Evolutionary conservation across 1,140 invertebrate genomes (phyloP), one percentile per base, ranked within the genome.

Genomic region (Oryctes rhinoceros): DNA sequence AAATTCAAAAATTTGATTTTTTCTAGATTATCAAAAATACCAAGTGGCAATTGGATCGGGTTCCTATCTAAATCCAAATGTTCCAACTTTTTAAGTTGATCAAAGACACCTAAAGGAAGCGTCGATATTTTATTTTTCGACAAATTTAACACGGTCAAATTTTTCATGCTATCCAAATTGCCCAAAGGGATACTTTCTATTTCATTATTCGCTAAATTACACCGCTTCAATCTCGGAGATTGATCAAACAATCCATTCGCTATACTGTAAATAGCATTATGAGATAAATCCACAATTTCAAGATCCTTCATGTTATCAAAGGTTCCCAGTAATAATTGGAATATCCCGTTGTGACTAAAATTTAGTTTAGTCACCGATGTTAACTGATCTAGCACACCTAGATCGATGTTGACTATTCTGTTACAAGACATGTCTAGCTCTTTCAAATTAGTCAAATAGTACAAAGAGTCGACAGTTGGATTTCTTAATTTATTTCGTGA

Each of bases 51-150:
- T 7, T 49, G 15, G 18, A 78, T n/a, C 2, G 37, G 20, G 30
- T 78, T 78, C 4, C 47, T 20, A 37, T 44, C 48, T 59, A 78
- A 78, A 78, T 59, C 49, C 53, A 78, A 78, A 30, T 53, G 7
- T 18, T 53, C 48, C 49, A 78, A 78, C 20, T 49, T 53, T 37
- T 4, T n/a, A 3, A 71, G 7, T 24, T 47, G n/a, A 39, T 79
- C 65, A 5, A 79, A 79, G 1, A 49, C 15, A 3, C 62, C 78
- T 24, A 71, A 67, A 18, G 62, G 62, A 4, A 79, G 7, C 4
- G 4, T 74, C n/a, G 30, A 39, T 74, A 79, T 15, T 48, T 74
- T 79, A 74, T 79, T 79, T 18, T 79, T 79, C 10, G 78, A 79
- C 30, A 79, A 30, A 78, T 78, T 37, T 59, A 78, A 53, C n/a